A percentile compares a stretch with the other conserved stretches of the same genome.
Evolutionary conservation across 2,113 vertebrate genomes (phyloP).

Genomic region (Marmota flaviventris): DNA sequence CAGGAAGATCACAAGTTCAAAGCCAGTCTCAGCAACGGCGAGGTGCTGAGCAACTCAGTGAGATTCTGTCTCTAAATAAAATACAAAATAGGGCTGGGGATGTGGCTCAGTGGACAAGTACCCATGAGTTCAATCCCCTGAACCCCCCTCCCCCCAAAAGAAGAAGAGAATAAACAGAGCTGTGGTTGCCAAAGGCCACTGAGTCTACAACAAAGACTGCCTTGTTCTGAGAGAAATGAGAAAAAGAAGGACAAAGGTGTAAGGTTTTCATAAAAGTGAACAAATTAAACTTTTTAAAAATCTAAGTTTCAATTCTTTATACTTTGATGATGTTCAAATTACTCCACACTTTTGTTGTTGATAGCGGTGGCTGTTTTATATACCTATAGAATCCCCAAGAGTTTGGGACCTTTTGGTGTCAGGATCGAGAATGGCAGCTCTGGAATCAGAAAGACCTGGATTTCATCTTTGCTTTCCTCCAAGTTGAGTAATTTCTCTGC

Average conservation of each 20-base stretch:
- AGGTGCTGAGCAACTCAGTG: too few relatives aligned
- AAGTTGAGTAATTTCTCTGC: background rate
- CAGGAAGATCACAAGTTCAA: too few relatives aligned
- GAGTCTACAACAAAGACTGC: background rate
- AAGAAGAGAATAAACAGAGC: background rate
- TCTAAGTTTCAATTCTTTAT: background rate
- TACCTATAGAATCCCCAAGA: background rate
- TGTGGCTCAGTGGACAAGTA: too few relatives aligned
- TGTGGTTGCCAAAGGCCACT: background rate
- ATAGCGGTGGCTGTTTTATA: background rate
- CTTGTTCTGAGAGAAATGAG: background rate
- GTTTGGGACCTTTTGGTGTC: background rate
- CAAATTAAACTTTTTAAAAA: background rate
- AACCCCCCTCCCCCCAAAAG: too few relatives aligned
- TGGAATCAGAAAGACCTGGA: background rate
- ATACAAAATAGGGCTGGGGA: too few relatives aligned
- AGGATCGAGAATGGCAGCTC: background rate
- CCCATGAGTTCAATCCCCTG: too few relatives aligned
- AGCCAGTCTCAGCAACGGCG: too few relatives aligned
- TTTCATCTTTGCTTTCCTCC: background rate
- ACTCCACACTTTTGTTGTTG: background rate
- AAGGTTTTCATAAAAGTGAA: background rate
- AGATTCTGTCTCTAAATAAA: too few relatives aligned
- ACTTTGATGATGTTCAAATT: background rate
- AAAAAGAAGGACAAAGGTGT: background rate